phyloP scores from a whole-genome alignment of 2,888 invertebrate genomes.

The Notodonta ziczac region DNA sequence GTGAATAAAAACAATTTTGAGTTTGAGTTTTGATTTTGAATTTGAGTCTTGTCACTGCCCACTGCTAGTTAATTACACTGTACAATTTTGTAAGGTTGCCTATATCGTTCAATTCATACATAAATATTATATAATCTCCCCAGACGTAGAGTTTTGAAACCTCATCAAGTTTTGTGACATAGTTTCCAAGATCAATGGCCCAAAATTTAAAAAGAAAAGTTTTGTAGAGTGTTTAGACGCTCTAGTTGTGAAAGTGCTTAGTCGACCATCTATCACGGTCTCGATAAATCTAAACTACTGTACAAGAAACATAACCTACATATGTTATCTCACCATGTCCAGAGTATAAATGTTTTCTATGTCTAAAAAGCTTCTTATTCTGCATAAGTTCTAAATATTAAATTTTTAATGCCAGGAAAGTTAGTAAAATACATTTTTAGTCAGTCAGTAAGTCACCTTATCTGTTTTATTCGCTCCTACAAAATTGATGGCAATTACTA shows the following conservation, averaged over 20 bases:
- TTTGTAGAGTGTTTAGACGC: neutral
- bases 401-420: neutral
- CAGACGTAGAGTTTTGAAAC: neutral
- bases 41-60: no score
- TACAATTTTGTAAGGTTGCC: no score
- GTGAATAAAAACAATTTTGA: no score
- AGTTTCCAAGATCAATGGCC: neutral
- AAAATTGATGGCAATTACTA: conserved; percentile 42
- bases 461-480: conserved; percentile 5
- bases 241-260: neutral
- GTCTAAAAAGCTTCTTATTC: neutral
- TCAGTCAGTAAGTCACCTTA: neutral
- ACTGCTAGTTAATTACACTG: no score
- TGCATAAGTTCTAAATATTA: neutral
- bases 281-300: neutral
- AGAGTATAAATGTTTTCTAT: no score
- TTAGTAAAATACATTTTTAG: neutral
- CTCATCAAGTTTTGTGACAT: neutral
- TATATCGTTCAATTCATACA: no score
- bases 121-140: neutral
- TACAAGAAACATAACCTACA: neutral
- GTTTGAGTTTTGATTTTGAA: no score
- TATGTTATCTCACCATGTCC: no score
- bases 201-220: neutral
- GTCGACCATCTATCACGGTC: neutral